A percentile compares a stretch with the other conserved stretches of the same genome.
These are phyloP conservation scores for Carcharodon carcharias DNA, from an alignment of 2,797 vertebrate species.

Conservation along the genomic window DNA sequence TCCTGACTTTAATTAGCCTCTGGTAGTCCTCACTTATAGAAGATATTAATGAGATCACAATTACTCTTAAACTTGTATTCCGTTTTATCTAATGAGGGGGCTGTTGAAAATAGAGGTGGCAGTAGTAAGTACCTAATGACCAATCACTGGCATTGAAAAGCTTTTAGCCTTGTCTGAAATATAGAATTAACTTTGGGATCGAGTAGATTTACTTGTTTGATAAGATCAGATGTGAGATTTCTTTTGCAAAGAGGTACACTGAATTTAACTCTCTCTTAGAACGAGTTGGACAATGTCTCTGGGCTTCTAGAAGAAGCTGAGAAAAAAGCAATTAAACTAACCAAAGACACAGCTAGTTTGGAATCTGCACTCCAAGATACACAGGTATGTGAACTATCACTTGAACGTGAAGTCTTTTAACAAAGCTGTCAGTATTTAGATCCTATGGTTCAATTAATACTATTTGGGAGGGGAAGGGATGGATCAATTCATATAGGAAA, in stretches of 20 bases:
- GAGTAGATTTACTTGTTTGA: not conserved
- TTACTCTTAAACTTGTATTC: not conserved
- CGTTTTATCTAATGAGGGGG: not conserved
- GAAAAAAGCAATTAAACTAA: conserved; percentile 86
- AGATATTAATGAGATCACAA: not conserved
- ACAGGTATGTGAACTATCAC: conserved; percentile 60
- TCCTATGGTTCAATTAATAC: not conserved
- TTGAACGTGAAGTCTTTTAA: not conserved
- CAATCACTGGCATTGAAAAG: no score
- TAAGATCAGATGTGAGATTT: not conserved
- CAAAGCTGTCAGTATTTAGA: not conserved
- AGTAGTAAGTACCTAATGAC: not conserved
- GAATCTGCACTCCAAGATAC: conserved; percentile 92
- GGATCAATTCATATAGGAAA: not conserved
- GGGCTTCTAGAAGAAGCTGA: conserved; percentile 84
- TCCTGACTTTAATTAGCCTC: not conserved
- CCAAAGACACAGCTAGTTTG: conserved; percentile 78
- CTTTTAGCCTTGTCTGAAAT: not conserved
- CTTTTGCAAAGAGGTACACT: not conserved
- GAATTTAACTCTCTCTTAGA: conserved; percentile 52
- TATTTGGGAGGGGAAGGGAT: not conserved
- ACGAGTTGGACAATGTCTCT: conserved; percentile 83
- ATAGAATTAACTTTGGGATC: not conserved
- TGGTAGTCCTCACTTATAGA: not conserved
- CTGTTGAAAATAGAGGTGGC: not conserved